Evolutionary conservation across 2,888 invertebrate genomes (phyloP).

Genomic region (Euzophera pinguis): DNA sequence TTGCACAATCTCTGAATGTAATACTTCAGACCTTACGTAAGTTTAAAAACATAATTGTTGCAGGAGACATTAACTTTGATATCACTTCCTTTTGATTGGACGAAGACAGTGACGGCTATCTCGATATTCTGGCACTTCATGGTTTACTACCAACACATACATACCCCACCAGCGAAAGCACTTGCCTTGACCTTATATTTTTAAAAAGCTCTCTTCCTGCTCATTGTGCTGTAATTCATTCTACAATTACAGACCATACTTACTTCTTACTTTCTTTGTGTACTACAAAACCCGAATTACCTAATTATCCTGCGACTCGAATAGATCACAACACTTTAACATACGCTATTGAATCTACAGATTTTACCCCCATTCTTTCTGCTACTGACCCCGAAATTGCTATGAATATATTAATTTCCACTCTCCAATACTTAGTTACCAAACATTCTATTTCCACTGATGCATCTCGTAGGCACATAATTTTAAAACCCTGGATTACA

Average conservation of each 20-base stretch:
- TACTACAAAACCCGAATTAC: neutral
- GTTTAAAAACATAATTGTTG: too few relatives aligned
- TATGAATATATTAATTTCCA: neutral
- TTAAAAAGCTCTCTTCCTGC: neutral
- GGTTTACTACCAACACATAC: too few relatives aligned
- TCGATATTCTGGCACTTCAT: too few relatives aligned
- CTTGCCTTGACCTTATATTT: neutral
- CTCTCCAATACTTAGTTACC: neutral
- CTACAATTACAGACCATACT: neutral
- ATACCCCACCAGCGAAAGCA: too few relatives aligned
- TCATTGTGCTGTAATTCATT: neutral
- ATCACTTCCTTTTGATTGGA: too few relatives aligned
- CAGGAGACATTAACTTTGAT: too few relatives aligned
- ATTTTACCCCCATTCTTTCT: neutral
- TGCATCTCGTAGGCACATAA: neutral
- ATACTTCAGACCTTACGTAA: too few relatives aligned
- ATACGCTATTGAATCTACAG: neutral
- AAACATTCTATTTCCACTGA: neutral
- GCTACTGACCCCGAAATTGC: neutral
- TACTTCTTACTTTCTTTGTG: neutral
- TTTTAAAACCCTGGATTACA: neutral
- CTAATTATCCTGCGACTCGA: neutral
- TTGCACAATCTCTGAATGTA: too few relatives aligned
- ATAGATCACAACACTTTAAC: neutral
- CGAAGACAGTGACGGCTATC: too few relatives aligned